Conservation (phyloP, 2,113 vertebrate species). For the Sminthopsis crassicaudata region DNA sequence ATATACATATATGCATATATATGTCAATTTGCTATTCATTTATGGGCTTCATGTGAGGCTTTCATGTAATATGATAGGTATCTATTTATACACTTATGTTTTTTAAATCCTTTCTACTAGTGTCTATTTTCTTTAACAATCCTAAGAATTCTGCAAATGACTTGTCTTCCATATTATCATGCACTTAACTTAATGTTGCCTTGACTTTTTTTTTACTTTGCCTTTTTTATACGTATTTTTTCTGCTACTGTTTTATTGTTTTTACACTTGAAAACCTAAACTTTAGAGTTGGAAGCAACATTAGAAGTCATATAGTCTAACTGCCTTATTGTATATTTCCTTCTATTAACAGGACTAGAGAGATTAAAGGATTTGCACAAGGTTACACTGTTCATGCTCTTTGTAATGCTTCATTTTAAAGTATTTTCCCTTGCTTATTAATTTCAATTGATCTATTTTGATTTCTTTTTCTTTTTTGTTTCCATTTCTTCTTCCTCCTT, state of each 20-base stretch:
- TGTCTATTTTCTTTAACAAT: slow-evolving; percentile 57
- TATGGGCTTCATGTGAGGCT: slow-evolving; percentile 43
- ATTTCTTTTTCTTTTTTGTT: not conserved
- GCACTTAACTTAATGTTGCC: slow-evolving; percentile 12
- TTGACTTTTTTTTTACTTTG: not conserved
- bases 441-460: not conserved
- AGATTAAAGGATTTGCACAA: not conserved
- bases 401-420: not conserved
- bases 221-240: accelerated
- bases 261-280: not conserved
- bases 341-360: not conserved
- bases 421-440: not conserved
- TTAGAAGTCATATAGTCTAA: not conserved
- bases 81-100: slow-evolving; percentile 50
- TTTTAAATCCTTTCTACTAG: slow-evolving; percentile 58
- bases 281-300: not conserved
- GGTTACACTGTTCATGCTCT: not conserved
- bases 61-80: slow-evolving; percentile 12
- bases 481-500: not conserved
- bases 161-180: not conserved
- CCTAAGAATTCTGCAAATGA: slow-evolving; percentile 58
- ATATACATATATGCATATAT: too few species aligned
- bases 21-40: slow-evolving; percentile 19
- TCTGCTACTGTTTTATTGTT: not conserved
- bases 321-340: not conserved